These are phyloP conservation scores for Mustelus asterias DNA, from an alignment of 2,113 vertebrate genomes.

Conservation along the genomic window DNA sequence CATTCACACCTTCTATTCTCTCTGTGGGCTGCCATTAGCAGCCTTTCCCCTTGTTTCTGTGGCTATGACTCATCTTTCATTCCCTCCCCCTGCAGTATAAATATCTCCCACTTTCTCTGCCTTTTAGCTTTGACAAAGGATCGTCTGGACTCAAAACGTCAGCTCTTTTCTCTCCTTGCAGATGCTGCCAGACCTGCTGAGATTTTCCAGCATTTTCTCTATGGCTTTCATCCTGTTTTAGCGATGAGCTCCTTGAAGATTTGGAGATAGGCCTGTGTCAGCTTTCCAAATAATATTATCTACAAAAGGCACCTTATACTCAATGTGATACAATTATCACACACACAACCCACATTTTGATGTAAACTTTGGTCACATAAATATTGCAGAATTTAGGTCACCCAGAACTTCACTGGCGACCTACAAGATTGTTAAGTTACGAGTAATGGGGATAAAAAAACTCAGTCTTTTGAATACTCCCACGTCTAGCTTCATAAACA, in stretches of 20 bases:
- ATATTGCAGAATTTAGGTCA: background rate
- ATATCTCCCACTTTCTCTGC: too few relatives aligned
- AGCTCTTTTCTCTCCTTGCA: too few relatives aligned
- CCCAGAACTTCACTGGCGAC: background rate
- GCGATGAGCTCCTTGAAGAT: background rate
- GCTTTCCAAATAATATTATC: background rate
- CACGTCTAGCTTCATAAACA: slow-evolving; percentile 6
- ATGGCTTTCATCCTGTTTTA: too few relatives aligned
- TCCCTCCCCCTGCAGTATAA: too few relatives aligned
- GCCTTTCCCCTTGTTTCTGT: too few relatives aligned
- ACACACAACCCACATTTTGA: background rate
- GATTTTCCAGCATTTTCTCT: too few relatives aligned
- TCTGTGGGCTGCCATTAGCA: too few relatives aligned
- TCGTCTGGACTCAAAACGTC: too few relatives aligned
- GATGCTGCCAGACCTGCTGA: too few relatives aligned
- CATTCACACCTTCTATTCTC: too few relatives aligned
- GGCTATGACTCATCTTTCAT: too few relatives aligned
- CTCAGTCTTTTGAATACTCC: slow-evolving; percentile 21
- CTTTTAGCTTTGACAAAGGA: too few relatives aligned
- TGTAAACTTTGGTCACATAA: background rate
- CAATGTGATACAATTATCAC: background rate
- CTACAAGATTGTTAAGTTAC: background rate
- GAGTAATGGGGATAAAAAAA: background rate
- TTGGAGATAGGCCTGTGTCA: background rate
- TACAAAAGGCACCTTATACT: background rate